Conservation (phyloP, 2,113 vertebrate genomes). For the Erythrolamprus reginae region DNA sequence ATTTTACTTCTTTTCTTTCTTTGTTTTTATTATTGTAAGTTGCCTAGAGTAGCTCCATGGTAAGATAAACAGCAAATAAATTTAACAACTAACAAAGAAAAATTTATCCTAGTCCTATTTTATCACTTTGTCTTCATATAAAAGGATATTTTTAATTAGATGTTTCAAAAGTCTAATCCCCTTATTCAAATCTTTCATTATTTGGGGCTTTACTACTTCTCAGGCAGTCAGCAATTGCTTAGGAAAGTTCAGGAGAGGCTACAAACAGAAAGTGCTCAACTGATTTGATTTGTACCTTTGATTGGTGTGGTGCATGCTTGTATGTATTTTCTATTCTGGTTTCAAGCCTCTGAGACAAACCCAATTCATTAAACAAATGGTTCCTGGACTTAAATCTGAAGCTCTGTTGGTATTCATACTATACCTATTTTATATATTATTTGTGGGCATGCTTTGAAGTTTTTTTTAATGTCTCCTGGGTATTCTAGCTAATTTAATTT, state of each 20-base stretch:
- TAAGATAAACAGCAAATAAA: too few relatives aligned
- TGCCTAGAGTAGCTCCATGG: neutral
- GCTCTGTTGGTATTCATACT: constrained; percentile 54
- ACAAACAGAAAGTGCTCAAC: constrained; percentile 16
- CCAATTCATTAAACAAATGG: constrained; percentile 68
- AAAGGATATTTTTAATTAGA: constrained; percentile 45
- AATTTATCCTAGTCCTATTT: constrained; percentile 1
- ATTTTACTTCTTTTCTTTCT: neutral
- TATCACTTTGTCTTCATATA: constrained; percentile 26
- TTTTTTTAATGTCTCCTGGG: constrained; percentile 51
- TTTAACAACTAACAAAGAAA: too few relatives aligned
- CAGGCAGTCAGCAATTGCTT: constrained; percentile 21
- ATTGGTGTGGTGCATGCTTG: neutral
- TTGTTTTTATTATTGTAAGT: neutral
- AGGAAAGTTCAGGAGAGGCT: constrained; percentile 14
- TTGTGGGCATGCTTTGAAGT: constrained; percentile 55
- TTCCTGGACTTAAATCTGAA: constrained; percentile 60
- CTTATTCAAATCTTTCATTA: constrained; percentile 36
- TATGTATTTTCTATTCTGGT: constrained; percentile 30
- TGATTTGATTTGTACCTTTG: constrained; percentile 42
- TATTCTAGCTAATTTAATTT: constrained; percentile 58
- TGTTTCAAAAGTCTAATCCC: constrained; percentile 28
- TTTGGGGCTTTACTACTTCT: constrained; percentile 13
- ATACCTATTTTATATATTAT: constrained; percentile 46
- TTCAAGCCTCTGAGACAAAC: constrained; percentile 52